Conservation (phyloP, 2,797 vertebrate genomes). For the Scolopax bukidnonensis region DNA sequence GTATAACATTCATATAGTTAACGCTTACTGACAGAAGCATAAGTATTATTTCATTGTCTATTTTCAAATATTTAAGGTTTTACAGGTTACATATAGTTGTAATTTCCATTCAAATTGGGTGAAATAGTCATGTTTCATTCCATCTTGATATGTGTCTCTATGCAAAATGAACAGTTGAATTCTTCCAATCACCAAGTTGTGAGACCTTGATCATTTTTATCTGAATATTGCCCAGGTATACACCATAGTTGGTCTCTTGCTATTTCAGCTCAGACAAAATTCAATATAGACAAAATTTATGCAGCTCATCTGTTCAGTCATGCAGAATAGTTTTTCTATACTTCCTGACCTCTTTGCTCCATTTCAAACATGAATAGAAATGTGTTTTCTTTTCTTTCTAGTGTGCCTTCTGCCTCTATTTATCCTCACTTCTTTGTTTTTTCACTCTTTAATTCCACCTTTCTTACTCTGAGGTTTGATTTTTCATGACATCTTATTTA, state of each 20-base stretch:
- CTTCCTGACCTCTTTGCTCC: neutral
- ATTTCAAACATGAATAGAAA: neutral
- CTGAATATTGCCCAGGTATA: neutral
- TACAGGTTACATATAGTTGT: neutral
- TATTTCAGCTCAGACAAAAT: neutral
- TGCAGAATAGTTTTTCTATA: neutral
- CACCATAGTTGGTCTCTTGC: neutral
- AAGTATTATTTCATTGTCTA: neutral
- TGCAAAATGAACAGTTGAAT: neutral
- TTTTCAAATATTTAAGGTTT: neutral
- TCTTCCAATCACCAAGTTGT: neutral
- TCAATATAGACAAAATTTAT: neutral
- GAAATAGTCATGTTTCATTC: neutral
- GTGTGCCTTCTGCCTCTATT: rapidly evolving
- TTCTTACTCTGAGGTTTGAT: neutral
- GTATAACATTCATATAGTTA: neutral
- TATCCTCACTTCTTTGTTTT: neutral
- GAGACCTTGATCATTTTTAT: neutral
- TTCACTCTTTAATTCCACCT: neutral
- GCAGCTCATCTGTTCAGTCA: neutral
- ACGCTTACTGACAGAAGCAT: neutral
- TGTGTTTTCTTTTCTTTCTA: neutral
- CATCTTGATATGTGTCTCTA: neutral
- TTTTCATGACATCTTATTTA: neutral
- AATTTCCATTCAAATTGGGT: neutral